Evolutionary conservation across 2,888 invertebrate genomes (phyloP).

Genomic region (Petrolisthes cinctipes): DNA sequence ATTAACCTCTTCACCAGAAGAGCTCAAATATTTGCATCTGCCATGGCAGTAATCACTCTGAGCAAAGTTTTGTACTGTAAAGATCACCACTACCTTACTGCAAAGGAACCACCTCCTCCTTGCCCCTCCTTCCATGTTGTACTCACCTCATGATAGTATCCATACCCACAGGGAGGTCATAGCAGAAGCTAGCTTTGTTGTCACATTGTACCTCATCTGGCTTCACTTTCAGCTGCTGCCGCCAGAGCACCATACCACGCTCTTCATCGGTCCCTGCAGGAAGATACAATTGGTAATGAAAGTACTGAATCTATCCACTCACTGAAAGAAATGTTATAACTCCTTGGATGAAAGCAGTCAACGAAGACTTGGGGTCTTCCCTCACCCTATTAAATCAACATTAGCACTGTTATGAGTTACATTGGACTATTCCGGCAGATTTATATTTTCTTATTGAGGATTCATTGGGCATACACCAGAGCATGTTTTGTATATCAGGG

Average conservation of each 20-base stretch:
- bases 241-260: constrained; percentile 82
- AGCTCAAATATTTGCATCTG: too few species aligned
- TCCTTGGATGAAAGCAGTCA: too few species aligned
- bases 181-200: constrained; percentile 66
- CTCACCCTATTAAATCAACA: too few species aligned
- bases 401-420: too few species aligned
- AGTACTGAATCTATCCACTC: not conserved
- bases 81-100: not conserved
- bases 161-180: constrained; percentile 65
- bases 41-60: not conserved
- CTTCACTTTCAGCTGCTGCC: constrained; percentile 74
- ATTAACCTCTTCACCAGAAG: too few species aligned
- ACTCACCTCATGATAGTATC: constrained; percentile 40
- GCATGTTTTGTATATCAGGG: too few species aligned
- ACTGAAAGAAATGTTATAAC: not conserved
- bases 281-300: not conserved
- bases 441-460: too few species aligned
- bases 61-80: not conserved
- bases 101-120: not conserved
- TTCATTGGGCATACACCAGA: too few species aligned
- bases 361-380: too few species aligned
- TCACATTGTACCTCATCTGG: constrained; percentile 66
- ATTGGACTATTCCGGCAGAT: too few species aligned
- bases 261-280: constrained; percentile 79
- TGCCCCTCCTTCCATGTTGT: too few species aligned